Percentiles rank a stretch among this genome's conserved stretches.
These are phyloP conservation scores for Agonopterix heracliana DNA, from an alignment of 2,888 invertebrate genomes.

Conservation along the genomic window DNA sequence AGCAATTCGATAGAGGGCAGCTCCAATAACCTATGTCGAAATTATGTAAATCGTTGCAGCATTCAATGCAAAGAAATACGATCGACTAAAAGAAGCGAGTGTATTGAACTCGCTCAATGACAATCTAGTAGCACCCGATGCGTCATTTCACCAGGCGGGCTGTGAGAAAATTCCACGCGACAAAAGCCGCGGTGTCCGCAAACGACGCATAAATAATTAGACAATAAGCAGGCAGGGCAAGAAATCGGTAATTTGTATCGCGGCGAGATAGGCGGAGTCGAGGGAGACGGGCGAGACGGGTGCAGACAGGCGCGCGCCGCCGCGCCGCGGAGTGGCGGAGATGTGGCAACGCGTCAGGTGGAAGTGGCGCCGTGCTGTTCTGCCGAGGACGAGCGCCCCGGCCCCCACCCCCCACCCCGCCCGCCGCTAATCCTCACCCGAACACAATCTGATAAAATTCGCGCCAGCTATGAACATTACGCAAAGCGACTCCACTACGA, in stretches of 20 bases:
- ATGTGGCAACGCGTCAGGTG: slow-evolving; percentile 75
- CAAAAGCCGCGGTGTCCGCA: slow-evolving; percentile 56
- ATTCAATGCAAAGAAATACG: slow-evolving; percentile 18
- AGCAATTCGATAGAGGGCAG: slow-evolving; percentile 5
- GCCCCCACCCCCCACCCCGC: slow-evolving; percentile 44
- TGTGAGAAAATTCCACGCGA: slow-evolving; percentile 59
- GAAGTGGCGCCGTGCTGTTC: slow-evolving; percentile 65
- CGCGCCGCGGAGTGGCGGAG: slow-evolving; percentile 42
- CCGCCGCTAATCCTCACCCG: slow-evolving; percentile 66
- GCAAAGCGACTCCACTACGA: slow-evolving; percentile 64
- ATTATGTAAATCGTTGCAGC: slow-evolving; percentile 8
- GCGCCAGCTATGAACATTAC: slow-evolving; percentile 75
- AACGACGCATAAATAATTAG: slow-evolving; percentile 73
- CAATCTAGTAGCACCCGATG: slow-evolving; percentile 54
- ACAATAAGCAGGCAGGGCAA: slow-evolving; percentile 71
- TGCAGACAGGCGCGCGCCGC: slow-evolving; percentile 63
- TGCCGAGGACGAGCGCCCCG: slow-evolving; percentile 55
- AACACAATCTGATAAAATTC: slow-evolving; percentile 75
- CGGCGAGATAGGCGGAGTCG: slow-evolving; percentile 65
- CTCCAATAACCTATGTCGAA: slow-evolving; percentile 6
- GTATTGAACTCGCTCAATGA: slow-evolving; percentile 63
- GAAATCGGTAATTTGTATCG: slow-evolving; percentile 74
- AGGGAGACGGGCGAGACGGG: slow-evolving; percentile 63
- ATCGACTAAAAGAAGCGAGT: slow-evolving; percentile 34
- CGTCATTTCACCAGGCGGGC: slow-evolving; percentile 39